Evolutionary conservation across 2,797 vertebrate species (phyloP), one percentile per base, ranked within the genome.

Genomic region (Bucorvus abyssinicus): DNA sequence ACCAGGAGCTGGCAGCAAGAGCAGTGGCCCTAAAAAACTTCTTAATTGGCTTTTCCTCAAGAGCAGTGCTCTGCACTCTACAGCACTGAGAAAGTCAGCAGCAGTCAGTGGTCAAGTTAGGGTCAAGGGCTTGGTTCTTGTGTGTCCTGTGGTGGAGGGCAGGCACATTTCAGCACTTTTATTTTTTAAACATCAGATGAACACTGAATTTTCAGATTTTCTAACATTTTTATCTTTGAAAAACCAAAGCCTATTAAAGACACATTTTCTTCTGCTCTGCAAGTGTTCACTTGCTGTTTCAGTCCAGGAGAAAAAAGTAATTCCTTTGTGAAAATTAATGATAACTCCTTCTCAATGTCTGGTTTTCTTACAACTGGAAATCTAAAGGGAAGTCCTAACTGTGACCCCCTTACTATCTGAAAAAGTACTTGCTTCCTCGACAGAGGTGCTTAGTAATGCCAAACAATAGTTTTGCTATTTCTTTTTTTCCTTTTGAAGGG

Each of bases 101-200:
- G 0, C 0, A 5, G 3, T 12, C 18, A 44, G 16, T 59, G 36
- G 29, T n/a, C 0, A 3, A 61, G 9, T n/a, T 49, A 23, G 7
- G 8, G 29, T 45, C 22, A 19, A 9, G 30, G 12, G 2, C 2
- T 86, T 68, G 8, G 22, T 89, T 81, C 52, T 57, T 32, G 21
- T 8, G 4, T 47, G 42, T 64, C n/a, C 12, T 81, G 18, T 63
- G 44, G 16, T 14, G 21, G 26, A 70, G 3, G 6, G 14, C 22
- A 91, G 65, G 77, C 4, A 30, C 0, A 5, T 65, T 85, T 82
- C 42, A 52, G 7, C 2, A 1, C 5, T 84, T 64, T 19, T 18
- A n/a, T 24, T 69, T 61, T 84, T 61, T n/a, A 53, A 92, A 53
- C 9, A 26, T 68, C 60, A 30, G 10, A 34, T n/a, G 11, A 80